phyloP scores from a whole-genome alignment of 1,140 invertebrate species.

The Diuraphis noxia region DNA sequence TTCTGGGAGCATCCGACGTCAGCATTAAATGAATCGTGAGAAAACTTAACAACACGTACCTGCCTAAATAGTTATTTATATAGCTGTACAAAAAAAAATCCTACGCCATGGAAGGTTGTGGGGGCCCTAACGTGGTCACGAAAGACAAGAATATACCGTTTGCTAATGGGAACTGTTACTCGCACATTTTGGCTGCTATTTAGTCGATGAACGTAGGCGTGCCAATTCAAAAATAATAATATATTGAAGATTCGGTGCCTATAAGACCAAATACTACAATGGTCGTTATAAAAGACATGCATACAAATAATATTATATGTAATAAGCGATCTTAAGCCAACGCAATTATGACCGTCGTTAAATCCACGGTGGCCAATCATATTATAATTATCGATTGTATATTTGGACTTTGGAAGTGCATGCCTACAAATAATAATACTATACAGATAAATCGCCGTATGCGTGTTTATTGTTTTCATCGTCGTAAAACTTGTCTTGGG shows the following conservation, averaged over 20 bases:
- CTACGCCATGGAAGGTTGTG: neutral
- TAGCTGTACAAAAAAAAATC: neutral
- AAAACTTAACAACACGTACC: neutral
- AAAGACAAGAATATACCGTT: neutral
- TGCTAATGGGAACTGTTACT: neutral
- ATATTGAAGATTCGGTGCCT: neutral
- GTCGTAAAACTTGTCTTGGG: neutral
- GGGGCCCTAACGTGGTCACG: neutral
- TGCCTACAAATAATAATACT: neutral
- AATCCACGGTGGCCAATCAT: neutral
- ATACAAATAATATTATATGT: neutral
- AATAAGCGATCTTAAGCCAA: neutral
- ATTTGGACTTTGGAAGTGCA: neutral
- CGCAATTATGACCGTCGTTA: neutral
- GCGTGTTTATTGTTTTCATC: neutral
- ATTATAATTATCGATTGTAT: neutral
- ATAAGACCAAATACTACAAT: too few relatives aligned
- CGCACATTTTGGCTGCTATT: neutral
- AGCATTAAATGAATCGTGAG: constrained; percentile 23
- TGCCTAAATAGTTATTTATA: neutral
- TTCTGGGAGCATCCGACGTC: neutral
- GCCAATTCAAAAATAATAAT: too few relatives aligned
- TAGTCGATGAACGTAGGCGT: neutral
- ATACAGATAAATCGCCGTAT: neutral
- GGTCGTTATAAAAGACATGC: too few relatives aligned